phyloP scores from a whole-genome alignment of 2,888 invertebrate genomes.

The Athrips mouffetella region DNA sequence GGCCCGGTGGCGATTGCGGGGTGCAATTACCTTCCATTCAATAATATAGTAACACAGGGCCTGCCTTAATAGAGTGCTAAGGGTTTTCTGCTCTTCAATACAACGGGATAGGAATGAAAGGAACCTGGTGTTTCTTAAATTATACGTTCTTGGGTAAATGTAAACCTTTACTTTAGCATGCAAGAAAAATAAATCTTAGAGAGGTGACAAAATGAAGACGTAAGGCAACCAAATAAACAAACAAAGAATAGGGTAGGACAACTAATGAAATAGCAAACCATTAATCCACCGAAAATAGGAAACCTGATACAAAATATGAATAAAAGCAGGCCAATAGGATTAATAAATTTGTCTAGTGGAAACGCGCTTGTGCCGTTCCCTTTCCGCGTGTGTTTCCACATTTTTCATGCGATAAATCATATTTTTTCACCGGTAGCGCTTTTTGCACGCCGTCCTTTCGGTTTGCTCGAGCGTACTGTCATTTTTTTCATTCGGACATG shows the following conservation, averaged over 20 bases:
- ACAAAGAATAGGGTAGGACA: neutral
- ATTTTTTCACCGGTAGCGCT: conserved; percentile 76
- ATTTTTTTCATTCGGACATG: conserved; percentile 73
- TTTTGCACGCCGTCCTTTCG: conserved; percentile 75
- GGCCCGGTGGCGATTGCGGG: conserved; percentile 58
- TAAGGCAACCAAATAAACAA: too few relatives aligned
- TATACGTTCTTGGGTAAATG: neutral
- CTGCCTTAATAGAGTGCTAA: conserved; percentile 70
- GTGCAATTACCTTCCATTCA: conserved; percentile 63
- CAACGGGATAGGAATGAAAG: conserved; percentile 19
- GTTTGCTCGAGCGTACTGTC: conserved; percentile 70
- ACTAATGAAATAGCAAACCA: conserved; percentile 5
- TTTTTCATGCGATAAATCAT: conserved; percentile 78
- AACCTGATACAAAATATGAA: conserved; percentile 46
- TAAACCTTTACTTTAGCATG: neutral
- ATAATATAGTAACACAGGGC: conserved; percentile 42
- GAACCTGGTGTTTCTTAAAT: neutral
- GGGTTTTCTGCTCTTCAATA: conserved; percentile 48
- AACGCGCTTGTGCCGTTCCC: conserved; percentile 70
- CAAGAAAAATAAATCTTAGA: neutral
- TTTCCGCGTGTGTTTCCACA: conserved; percentile 76
- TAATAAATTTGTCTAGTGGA: conserved; percentile 76
- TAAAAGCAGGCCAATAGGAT: conserved; percentile 61
- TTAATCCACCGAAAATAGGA: conserved; percentile 21
- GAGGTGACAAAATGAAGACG: too few relatives aligned